phyloP scores from a whole-genome alignment of 2,888 invertebrate genomes.

The Cancer borealis region DNA sequence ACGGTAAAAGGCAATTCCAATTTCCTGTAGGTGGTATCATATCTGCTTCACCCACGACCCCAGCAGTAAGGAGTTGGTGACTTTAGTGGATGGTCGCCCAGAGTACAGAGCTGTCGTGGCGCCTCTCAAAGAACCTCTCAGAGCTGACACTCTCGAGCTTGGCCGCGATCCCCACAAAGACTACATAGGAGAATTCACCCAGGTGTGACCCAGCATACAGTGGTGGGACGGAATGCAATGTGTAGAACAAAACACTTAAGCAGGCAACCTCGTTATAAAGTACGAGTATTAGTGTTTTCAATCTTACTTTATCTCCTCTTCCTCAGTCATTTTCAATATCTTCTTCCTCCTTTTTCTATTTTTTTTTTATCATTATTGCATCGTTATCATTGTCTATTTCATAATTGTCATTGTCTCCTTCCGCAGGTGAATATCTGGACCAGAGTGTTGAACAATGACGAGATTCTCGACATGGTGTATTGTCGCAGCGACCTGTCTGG shows the following conservation, averaged over 20 bases:
- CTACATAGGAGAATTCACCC: conserved; percentile 22
- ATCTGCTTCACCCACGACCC: conserved; percentile 59
- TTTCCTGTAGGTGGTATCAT: conserved; percentile 61
- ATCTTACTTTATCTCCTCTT: neutral
- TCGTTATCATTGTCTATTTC: neutral
- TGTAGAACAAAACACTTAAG: neutral
- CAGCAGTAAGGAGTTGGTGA: neutral
- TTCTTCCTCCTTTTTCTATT: neutral
- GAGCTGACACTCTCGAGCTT: neutral
- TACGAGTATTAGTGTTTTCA: neutral
- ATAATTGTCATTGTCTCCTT: neutral
- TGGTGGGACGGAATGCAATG: too few species aligned
- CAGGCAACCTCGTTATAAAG: neutral
- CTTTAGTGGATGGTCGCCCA: conserved; percentile 52
- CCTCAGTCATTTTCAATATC: neutral
- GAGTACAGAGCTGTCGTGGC: neutral
- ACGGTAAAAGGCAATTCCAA: too few species aligned
- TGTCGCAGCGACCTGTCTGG: conserved; percentile 62
- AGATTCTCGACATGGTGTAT: conserved; percentile 46
- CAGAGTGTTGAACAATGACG: conserved; percentile 44
- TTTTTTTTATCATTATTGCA: neutral
- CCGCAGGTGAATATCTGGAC: conserved; percentile 72
- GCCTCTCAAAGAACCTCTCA: neutral
- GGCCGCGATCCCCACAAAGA: conserved; percentile 6
- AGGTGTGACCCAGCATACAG: neutral